phyloP scores from a whole-genome alignment of 2,113 vertebrate species.

The Elephantulus edwardii region DNA sequence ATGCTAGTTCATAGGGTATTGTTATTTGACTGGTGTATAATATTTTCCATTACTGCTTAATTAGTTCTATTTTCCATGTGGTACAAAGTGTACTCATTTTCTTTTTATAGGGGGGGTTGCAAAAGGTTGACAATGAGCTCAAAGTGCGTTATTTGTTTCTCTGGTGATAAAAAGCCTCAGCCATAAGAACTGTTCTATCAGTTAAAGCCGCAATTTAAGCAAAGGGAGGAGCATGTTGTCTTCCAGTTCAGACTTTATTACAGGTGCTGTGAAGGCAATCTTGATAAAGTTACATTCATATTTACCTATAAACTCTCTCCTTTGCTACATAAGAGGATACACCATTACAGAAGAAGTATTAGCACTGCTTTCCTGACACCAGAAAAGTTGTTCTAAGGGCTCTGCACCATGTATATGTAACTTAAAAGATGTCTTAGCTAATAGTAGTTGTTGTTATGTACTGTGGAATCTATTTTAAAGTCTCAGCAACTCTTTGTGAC shows the following conservation, averaged over 20 bases:
- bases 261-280: background rate
- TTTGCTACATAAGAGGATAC: background rate
- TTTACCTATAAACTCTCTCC: constrained; percentile 3
- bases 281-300: background rate
- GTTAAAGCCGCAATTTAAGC: constrained; percentile 1
- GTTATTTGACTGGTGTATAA: background rate
- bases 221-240: background rate
- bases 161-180: constrained; percentile 41
- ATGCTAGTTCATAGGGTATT: background rate
- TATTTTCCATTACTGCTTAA: constrained; percentile 12
- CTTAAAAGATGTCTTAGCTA: background rate
- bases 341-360: background rate
- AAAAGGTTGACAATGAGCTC: constrained; percentile 11
- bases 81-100: constrained; percentile 53
- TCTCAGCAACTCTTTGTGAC: background rate
- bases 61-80: background rate
- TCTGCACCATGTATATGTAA: background rate
- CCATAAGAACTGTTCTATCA: background rate
- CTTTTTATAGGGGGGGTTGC: constrained; percentile 18
- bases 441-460: background rate
- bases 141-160: constrained; percentile 37
- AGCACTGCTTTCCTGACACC: background rate
- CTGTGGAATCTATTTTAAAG: background rate
- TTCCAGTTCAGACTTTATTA: constrained; percentile 27
- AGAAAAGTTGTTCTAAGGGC: background rate